These are phyloP conservation scores for Aselliscus stoliczkanus DNA, from an alignment of 2,797 vertebrate species.

Conservation along the genomic window DNA sequence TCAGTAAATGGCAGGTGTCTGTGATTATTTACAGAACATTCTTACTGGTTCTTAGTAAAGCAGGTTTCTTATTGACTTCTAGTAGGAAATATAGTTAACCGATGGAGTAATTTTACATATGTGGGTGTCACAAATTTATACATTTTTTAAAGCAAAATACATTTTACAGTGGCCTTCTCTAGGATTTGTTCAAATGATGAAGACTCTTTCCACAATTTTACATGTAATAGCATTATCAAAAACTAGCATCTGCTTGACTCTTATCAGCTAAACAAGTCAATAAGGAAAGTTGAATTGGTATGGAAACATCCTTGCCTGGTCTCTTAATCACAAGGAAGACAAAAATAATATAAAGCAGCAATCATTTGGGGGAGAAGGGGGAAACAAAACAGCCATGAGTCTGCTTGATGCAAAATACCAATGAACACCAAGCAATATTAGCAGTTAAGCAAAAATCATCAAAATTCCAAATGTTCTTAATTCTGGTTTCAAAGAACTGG, in stretches of 20 bases:
- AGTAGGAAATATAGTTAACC: not conserved
- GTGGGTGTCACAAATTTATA: not conserved
- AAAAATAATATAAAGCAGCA: slow-evolving; percentile 74
- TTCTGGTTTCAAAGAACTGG: slow-evolving; percentile 38
- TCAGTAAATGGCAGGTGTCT: not conserved
- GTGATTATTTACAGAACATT: not conserved
- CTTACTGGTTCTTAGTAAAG: not conserved
- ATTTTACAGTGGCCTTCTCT: not conserved
- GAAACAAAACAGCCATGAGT: slow-evolving; percentile 71
- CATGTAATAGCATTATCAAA: slow-evolving; percentile 64
- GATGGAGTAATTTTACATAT: not conserved
- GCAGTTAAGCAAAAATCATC: slow-evolving; percentile 23
- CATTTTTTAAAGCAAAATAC: not conserved
- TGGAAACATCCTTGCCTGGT: slow-evolving; percentile 68
- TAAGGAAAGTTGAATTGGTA: slow-evolving; percentile 70
- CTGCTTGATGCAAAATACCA: slow-evolving; percentile 70
- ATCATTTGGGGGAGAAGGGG: slow-evolving; percentile 66
- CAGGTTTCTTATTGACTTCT: not conserved
- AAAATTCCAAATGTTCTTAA: slow-evolving; percentile 55
- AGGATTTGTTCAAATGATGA: not conserved
- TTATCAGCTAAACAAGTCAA: slow-evolving; percentile 27
- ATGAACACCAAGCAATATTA: slow-evolving; percentile 63
- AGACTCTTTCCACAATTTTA: not conserved
- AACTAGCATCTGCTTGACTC: slow-evolving; percentile 54
- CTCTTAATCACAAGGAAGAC: slow-evolving; percentile 69